Percentiles rank a stretch among this genome's conserved stretches.
These are phyloP conservation scores for Garra rufa DNA, from an alignment of 2,113 vertebrate species.

Conservation along the genomic window DNA sequence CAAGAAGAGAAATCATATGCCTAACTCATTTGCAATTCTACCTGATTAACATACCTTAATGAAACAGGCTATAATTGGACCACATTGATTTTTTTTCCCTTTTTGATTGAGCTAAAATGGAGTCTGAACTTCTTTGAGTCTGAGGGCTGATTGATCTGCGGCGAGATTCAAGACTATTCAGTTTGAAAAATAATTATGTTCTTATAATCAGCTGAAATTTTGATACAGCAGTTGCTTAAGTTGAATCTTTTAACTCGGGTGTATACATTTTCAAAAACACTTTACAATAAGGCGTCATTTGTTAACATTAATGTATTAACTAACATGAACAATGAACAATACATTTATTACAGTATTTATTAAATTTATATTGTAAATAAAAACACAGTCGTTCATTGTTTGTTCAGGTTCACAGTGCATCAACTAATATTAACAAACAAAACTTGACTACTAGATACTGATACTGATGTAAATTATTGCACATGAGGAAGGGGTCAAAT, in stretches of 20 bases:
- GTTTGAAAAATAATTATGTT: slow-evolving; percentile 90
- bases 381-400: too few species aligned
- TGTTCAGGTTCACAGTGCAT: too few species aligned
- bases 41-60: slow-evolving; percentile 88
- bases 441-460: too few species aligned
- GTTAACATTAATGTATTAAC: too few species aligned
- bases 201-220: slow-evolving; percentile 61
- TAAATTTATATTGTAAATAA: too few species aligned
- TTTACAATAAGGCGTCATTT: too few species aligned
- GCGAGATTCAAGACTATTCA: slow-evolving; percentile 87
- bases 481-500: not conserved
- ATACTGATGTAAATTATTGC: not conserved
- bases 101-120: slow-evolving; percentile 96
- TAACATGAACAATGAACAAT: too few species aligned
- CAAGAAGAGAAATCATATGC: slow-evolving; percentile 61
- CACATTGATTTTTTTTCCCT: slow-evolving; percentile 90
- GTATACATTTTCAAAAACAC: not conserved
- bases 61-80: slow-evolving; percentile 89
- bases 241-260: not conserved
- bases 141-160: slow-evolving; percentile 89
- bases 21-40: slow-evolving; percentile 59
- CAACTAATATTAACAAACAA: too few species aligned
- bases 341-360: too few species aligned
- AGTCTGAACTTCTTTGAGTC: slow-evolving; percentile 87
- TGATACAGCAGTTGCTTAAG: not conserved